Base-by-base conservation (phyloP, 2,888 invertebrate genomes). In the Mythimna ferrago region DNA sequence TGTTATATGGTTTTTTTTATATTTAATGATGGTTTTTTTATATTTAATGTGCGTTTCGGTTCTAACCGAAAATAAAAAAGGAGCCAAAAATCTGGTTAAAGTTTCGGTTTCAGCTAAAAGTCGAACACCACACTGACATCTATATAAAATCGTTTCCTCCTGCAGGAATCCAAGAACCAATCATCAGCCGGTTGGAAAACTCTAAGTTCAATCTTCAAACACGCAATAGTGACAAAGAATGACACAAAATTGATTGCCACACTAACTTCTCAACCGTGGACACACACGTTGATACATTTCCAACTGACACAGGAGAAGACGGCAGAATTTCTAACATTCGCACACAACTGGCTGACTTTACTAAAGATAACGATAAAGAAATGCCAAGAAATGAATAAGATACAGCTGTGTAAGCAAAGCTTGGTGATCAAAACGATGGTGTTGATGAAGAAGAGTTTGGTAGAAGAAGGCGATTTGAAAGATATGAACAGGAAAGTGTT, bases 231-330 rank as follows among this genome's bases (percentile, higher is more conserved):
- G 0, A 86, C 90, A 2, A 94, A 92, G 82, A 93, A 93, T 71
- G 95, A 96, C 68, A 85, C 92, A 1, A 92, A 91, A 66, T 72
- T 96, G 6, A 92, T 94, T 0, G 92, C 93, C 1, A 91, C 87
- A 2, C 86, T 96, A 0, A 94, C 95, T 2, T 93, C 93, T 0
- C 96, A 96, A 80, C 94, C 95, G 0, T 96, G 96, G 96, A 95
- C 94, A 0, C 93, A 94, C 82, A 92, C 90, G 0, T 84, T 96
- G 2, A 90, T 96, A 85, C 91, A 93, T 70, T 96, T 95, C 80
- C 95, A 95, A 90, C 79, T 95, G n/a, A 90, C 94, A 11, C 94
- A 95, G 65, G 90, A 89, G 7, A 79, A 91, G 0, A 92, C 93
- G 0, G 81, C 88, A 10, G 95, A 96, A 77, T 96, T 95, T 79